Conservation (phyloP, 2,888 invertebrate species). For the Nephrotoma guestfalica region DNA sequence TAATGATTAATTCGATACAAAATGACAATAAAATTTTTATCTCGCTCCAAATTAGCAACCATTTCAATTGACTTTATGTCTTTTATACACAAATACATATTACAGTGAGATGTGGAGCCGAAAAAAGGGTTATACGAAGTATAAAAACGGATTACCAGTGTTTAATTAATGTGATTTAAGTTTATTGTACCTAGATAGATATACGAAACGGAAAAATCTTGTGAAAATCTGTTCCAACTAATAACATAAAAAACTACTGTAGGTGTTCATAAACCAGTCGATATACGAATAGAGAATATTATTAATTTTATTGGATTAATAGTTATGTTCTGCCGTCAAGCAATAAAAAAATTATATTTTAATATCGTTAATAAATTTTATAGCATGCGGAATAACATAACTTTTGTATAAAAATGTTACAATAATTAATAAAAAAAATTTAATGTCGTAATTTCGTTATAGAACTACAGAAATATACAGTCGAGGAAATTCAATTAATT, state of each 20-base stretch:
- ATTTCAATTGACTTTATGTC: background rate
- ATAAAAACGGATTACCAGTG: background rate
- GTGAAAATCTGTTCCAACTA: background rate
- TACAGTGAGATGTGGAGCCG: background rate
- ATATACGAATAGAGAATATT: background rate
- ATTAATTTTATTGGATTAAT: background rate
- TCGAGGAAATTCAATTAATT: background rate
- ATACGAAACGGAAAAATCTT: background rate
- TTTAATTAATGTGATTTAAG: background rate
- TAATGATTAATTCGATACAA: background rate
- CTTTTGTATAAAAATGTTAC: background rate
- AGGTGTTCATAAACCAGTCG: background rate
- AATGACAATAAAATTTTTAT: background rate
- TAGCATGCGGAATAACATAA: too few relatives aligned
- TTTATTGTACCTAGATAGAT: background rate
- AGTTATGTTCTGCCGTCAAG: background rate
- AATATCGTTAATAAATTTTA: background rate
- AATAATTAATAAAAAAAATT: background rate
- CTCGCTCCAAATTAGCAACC: background rate
- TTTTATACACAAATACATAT: background rate
- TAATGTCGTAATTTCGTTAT: background rate
- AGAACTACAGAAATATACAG: background rate
- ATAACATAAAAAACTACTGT: background rate
- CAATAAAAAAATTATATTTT: background rate
- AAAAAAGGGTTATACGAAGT: background rate